phyloP scores from a whole-genome alignment of 2,113 vertebrate genomes.

The Neolamprologus brichardi region DNA sequence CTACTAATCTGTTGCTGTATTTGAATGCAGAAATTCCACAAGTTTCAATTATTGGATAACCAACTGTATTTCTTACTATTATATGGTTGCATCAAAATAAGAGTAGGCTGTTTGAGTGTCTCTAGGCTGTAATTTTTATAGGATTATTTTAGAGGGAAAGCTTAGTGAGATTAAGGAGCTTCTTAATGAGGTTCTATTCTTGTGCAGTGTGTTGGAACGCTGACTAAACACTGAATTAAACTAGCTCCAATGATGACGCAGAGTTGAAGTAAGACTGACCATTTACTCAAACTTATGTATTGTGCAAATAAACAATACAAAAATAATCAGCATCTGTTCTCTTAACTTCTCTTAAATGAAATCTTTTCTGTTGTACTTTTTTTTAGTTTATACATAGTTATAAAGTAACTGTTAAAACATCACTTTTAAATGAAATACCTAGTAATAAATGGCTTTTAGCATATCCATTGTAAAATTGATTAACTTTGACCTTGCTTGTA shows the following conservation, averaged over 20 bases:
- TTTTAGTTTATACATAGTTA: not conserved
- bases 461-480: not conserved
- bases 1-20: not conserved
- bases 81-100: not conserved
- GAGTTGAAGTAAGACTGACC: not conserved
- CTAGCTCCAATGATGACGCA: not conserved
- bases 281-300: not conserved
- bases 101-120: not conserved
- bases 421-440: not conserved
- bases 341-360: not conserved
- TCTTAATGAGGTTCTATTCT: not conserved
- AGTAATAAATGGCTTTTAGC: not conserved
- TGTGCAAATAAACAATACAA: not conserved
- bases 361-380: not conserved
- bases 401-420: not conserved
- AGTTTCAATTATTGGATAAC: not conserved
- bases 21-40: not conserved
- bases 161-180: not conserved
- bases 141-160: not conserved
- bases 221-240: not conserved
- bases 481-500: not conserved
- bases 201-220: not conserved
- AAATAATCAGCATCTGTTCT: not conserved
- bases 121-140: not conserved
- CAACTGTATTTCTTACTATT: not conserved